Percentiles rank a stretch among this genome's conserved stretches.
Evolutionary conservation across 2,888 invertebrate species (phyloP).

Genomic region (Gortyna flavago): DNA sequence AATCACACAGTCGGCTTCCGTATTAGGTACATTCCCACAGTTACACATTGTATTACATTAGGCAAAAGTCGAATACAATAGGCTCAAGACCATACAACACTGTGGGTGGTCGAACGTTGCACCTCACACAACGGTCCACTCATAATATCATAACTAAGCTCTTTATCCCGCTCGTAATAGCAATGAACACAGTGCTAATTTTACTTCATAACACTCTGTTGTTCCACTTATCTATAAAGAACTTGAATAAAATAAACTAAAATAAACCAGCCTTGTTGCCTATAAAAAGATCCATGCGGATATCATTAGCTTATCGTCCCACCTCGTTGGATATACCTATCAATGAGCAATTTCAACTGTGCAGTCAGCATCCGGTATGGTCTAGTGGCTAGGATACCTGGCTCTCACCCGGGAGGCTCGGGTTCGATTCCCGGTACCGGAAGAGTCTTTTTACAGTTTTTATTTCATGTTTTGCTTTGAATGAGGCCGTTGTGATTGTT

Average conservation of each 20-base stretch:
- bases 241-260: conserved; percentile 24
- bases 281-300: conserved; percentile 58
- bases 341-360: background rate
- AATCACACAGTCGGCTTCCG: conserved; percentile 79
- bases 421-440: conserved; percentile 92
- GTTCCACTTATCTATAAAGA: conserved; percentile 63
- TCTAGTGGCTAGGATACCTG: conserved; percentile 91
- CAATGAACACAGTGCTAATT: conserved; percentile 71
- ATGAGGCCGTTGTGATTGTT: conserved; percentile 56
- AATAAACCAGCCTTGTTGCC: conserved; percentile 52
- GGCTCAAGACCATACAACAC: conserved; percentile 68
- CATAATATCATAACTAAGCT: conserved; percentile 69
- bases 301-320: conserved; percentile 48
- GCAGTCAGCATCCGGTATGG: conserved; percentile 86
- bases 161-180: conserved; percentile 67
- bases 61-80: conserved; percentile 74
- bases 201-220: conserved; percentile 62
- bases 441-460: conserved; percentile 76
- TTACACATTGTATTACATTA: conserved; percentile 64
- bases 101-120: conserved; percentile 79
- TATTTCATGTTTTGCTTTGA: conserved; percentile 56
- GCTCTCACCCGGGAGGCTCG: conserved; percentile 91
- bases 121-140: conserved; percentile 80
- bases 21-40: conserved; percentile 73
- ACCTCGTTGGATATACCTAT: background rate